Evolutionary conservation across 1,140 invertebrate species (phyloP), one percentile per base, ranked within the genome.

Genomic region (Hermetia illucens): DNA sequence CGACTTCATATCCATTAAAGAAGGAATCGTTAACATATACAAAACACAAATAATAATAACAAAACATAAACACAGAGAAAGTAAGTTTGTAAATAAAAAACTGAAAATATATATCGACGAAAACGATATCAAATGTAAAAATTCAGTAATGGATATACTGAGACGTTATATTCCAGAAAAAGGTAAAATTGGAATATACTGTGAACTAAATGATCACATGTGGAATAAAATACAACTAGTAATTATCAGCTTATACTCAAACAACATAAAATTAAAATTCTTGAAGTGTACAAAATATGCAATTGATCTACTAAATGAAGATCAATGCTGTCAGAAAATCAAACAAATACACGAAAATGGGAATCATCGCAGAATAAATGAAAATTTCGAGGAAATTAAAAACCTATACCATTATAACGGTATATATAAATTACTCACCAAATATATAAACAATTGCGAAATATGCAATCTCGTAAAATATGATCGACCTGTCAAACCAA

Each of bases 401-500:
- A 15, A 38, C 33, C 31, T 43, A 34, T 44, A 36, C 42, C 49
- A 42, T 42, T 57, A 37, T 15, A 13, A 15, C n/a, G 21, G 21
- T 15, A 41, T 44, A 27, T 34, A 25, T 15, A 25, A 17, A 12
- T 38, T 24, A 25, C 38, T 41, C 16, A 25, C 6, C 12, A 16
- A 24, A 34, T 24, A 21, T 12, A 46, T 53, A 10, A 48, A 44
- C 22, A 39, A 41, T 15, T 55, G 48, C 35, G 19, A 38, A 21
- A 32, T 32, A 12, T 48, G 48, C 20, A 41, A 48, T 34, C 41
- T 41, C 41, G 40, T 31, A 3, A 55, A 58, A 47, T 54, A 54
- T 32, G 50, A 53, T n/a, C 45, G 52, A 44, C 53, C 50, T n/a
- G 37, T 37, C 5, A 50, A 52, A 40, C 30, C 48, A 38, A 36